phyloP scores from a whole-genome alignment of 2,888 invertebrate genomes.

The Exephanes ischioxanthus region DNA sequence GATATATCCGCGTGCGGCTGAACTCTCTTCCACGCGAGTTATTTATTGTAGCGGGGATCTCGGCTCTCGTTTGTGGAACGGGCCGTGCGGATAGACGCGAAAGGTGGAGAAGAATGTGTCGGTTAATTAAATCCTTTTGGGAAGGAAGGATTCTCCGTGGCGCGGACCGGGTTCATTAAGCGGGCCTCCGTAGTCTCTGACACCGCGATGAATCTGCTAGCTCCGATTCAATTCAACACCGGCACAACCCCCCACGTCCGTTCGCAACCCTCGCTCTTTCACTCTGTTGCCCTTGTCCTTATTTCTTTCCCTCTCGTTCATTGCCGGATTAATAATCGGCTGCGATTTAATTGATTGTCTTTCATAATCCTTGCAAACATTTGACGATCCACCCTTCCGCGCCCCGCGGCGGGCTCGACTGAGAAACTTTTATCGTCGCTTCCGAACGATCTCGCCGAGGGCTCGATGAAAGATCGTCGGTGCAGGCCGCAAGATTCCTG shows the following conservation, averaged over 20 bases:
- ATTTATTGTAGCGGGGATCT: conserved; percentile 57
- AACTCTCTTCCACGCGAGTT: conserved; percentile 41
- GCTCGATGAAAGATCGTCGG: conserved; percentile 18
- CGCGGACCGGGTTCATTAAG: conserved; percentile 64
- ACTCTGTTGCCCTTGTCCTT: conserved; percentile 45
- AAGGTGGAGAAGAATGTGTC: conserved; percentile 64
- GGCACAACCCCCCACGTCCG: conserved; percentile 24
- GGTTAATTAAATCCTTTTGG: conserved; percentile 70
- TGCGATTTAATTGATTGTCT: conserved; percentile 65
- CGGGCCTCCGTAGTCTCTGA: conserved; percentile 46
- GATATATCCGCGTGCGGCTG: conserved; percentile 35
- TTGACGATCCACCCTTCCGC: conserved; percentile 36
- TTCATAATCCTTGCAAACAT: conserved; percentile 59
- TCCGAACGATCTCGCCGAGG: background rate
- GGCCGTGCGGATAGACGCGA: conserved; percentile 14
- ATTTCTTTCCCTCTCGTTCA: conserved; percentile 35
- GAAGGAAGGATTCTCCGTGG: conserved; percentile 60
- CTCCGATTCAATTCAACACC: conserved; percentile 58
- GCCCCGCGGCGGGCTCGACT: background rate
- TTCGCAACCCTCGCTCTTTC: conserved; percentile 60
- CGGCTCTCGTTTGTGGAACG: conserved; percentile 22
- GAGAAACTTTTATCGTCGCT: conserved; percentile 44
- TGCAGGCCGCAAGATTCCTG: background rate
- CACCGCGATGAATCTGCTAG: conserved; percentile 63
- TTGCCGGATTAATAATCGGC: conserved; percentile 68